Evolutionary conservation across 2,888 invertebrate species (phyloP), one percentile per base, ranked within the genome.

Genomic region (Aricia artaxerxes): DNA sequence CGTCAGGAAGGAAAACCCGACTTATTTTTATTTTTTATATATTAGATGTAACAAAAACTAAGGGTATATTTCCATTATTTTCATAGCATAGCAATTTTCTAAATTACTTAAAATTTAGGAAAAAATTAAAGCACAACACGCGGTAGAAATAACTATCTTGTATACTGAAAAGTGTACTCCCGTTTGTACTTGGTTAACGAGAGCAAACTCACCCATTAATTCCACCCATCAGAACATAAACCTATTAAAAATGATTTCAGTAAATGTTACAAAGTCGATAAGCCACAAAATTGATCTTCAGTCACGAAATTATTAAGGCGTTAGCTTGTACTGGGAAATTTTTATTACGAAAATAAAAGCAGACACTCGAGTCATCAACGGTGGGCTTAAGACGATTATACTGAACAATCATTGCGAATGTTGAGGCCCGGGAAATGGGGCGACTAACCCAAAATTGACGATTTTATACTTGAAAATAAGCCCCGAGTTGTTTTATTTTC

Each of bases 271-370:
- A 53, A 57, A 57, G 53, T 53, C 76, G 16, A n/a, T 76, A 57
- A 76, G 76, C 76, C 76, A 76, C 57, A 53, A 13, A 76, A 76
- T 76, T 53, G 76, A 57, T 76, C 76, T 16, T 13, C 76, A 35
- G 76, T 53, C 76, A 76, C 76, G 76, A 76, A 76, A 57, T 76
- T 35, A 76, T 76, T 76, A 76, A 76, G 35, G 76, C 49, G 13
- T 38, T 75, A 9, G 53, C 13, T 53, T 75, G 49, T 53, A 53
- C 49, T 53, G 35, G 5, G 31, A 31, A 11, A 13, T 53, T 64
- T 38, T 61, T 73, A 78, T 60, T 77, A 80, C 73, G 77, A 76
- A 53, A 76, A 76, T 53, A 57, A 69, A 69, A 69, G 38, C 5
- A 69, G 35, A 64, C 35, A 69, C 69, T 69, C 4, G 11, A 69